These are phyloP conservation scores for Gadopsis marmoratus DNA, from an alignment of 2,797 vertebrate species.

Conservation along the genomic window DNA sequence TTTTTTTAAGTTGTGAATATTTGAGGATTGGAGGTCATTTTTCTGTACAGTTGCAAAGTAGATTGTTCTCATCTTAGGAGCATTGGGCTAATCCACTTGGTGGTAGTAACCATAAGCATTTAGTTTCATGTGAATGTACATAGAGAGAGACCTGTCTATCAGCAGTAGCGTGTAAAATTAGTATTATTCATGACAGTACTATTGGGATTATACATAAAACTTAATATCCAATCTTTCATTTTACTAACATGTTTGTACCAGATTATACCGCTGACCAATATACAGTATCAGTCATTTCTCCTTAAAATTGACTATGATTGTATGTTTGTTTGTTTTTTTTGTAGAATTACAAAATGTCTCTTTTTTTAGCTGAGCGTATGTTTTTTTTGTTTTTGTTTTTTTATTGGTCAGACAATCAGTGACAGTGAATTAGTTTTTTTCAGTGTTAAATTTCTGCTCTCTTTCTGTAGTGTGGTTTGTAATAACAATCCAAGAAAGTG, in stretches of 20 bases:
- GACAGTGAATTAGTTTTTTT: constrained; percentile 73
- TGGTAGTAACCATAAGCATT: constrained; percentile 65
- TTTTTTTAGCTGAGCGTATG: constrained; percentile 56
- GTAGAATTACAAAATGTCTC: constrained; percentile 68
- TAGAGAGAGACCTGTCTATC: constrained; percentile 66
- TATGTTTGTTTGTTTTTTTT: constrained; percentile 75
- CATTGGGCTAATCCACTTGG: constrained; percentile 64
- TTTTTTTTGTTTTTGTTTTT: constrained; percentile 57
- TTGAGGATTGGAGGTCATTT: constrained; percentile 63
- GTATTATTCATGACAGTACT: constrained; percentile 71
- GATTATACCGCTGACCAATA: constrained; percentile 80
- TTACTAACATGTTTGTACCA: constrained; percentile 77
- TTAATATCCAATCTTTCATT: constrained; percentile 71
- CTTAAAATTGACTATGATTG: constrained; percentile 80
- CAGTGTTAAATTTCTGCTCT: constrained; percentile 75
- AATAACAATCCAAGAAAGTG: constrained; percentile 83
- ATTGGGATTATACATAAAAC: constrained; percentile 70
- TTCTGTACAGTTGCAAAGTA: constrained; percentile 77
- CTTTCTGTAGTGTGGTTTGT: constrained; percentile 82
- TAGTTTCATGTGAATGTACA: constrained; percentile 81
- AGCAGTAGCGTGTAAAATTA: constrained; percentile 76
- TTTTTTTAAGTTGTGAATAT: constrained; percentile 76
- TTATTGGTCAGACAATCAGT: constrained; percentile 85
- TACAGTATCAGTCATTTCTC: constrained; percentile 66
- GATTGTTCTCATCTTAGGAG: constrained; percentile 69